Evolutionary conservation across 2,797 vertebrate species (phyloP), one percentile per base, ranked within the genome.

Genomic region (Sebastiscus albofasciatus): DNA sequence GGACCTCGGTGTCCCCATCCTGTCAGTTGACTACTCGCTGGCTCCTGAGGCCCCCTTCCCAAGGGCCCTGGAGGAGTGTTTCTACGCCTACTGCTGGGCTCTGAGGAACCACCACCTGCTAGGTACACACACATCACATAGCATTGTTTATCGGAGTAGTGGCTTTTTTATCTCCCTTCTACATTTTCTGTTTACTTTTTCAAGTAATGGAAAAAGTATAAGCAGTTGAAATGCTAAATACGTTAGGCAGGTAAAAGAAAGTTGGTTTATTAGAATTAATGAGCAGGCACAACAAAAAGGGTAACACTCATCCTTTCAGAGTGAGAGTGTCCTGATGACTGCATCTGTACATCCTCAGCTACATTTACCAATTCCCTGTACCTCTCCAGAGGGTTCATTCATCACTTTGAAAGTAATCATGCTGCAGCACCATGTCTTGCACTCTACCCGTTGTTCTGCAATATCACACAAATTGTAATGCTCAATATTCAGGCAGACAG

Each of bases 21-120:
- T 99, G 72, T 98, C 98, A 6, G 95, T 99, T 14, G 97, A 98
- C 88, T 99, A 99, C 86, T 98, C 98, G 1, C 93, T 99, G 82
- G 97, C 98, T 5, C 97, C 98, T 0, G 98, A 99, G 84, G 97
- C 97, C 1, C 98, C 98, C 3, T 98, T 98, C 84, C 98, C 98
- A 20, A 91, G 97, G 1, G 98, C 98, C 0, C 92, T 99, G 65
- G 98, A 99, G 84, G 98, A 99, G 79, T 99, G 98, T 84, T 98
- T 98, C 93, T 98, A 96, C 1, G 97, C 97, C 55, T 99, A 98
- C 93, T 98, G 97, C 94, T 98, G 97, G 98, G 97, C 98, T 60
- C 69, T 99, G 81, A 96, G 94, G 79, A 94, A 98, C 93, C 96
- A 96, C 77, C 93, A 93, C 72, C 90, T 98, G 29, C 94, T 99